These are phyloP conservation scores for Pseudachorutes palmiensis DNA, from an alignment of 1,140 invertebrate genomes.

Conservation along the genomic window DNA sequence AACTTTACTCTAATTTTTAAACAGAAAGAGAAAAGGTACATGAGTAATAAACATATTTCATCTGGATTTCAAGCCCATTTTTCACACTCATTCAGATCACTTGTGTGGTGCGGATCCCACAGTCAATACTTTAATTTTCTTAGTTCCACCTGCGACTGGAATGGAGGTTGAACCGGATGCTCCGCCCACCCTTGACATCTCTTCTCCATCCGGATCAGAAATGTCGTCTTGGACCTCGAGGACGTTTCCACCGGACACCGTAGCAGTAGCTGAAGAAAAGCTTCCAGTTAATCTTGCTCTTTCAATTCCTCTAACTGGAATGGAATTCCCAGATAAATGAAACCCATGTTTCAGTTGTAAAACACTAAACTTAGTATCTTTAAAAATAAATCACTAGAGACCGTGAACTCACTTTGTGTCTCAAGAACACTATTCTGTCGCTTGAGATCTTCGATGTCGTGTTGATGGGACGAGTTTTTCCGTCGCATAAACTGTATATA, in stretches of 20 bases:
- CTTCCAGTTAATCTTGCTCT: slow-evolving; percentile 60
- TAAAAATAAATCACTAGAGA: neutral
- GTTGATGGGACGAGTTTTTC: slow-evolving; percentile 83
- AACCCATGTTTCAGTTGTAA: neutral
- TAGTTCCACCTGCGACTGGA: slow-evolving; percentile 3
- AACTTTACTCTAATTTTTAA: too few species aligned
- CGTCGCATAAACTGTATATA: slow-evolving; percentile 91
- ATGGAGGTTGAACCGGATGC: slow-evolving; percentile 6
- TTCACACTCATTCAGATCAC: too few species aligned
- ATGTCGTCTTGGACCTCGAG: slow-evolving; percentile 10
- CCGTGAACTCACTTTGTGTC: slow-evolving; percentile 65
- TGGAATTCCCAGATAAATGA: slow-evolving; percentile 6
- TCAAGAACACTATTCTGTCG: slow-evolving; percentile 82
- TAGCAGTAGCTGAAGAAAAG: slow-evolving; percentile 37
- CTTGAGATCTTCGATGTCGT: slow-evolving; percentile 84
- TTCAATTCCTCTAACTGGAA: slow-evolving; percentile 59
- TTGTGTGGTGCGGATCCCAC: neutral
- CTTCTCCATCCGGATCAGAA: slow-evolving; percentile 19
- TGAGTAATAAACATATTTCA: too few species aligned
- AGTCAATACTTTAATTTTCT: slow-evolving; percentile 25
- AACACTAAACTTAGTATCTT: neutral
- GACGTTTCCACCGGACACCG: neutral
- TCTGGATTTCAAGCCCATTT: too few species aligned
- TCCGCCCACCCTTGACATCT: neutral
- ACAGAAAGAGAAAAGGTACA: too few species aligned